A percentile compares a stretch with the other conserved stretches of the same genome.
Evolutionary conservation across 1,140 invertebrate genomes (phyloP).

Genomic region (Apis florea): DNA sequence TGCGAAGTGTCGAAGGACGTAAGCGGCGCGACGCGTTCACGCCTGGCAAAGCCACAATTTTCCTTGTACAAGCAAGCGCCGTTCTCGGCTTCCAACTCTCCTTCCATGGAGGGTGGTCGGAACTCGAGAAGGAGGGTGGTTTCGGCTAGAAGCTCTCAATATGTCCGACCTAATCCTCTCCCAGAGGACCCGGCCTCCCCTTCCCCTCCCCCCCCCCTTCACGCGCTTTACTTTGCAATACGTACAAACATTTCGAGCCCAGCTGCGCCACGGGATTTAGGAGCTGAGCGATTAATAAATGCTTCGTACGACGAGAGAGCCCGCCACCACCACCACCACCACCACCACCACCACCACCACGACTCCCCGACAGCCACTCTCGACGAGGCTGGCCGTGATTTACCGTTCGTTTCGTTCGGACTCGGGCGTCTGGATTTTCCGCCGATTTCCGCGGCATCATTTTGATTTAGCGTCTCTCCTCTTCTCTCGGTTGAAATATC

Average conservation of each 20-base stretch:
- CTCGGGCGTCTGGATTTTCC: slow-evolving; percentile 63
- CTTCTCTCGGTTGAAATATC: slow-evolving; percentile 59
- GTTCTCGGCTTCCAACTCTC: slow-evolving; percentile 25
- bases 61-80: slow-evolving; percentile 38
- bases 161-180: slow-evolving; percentile 74
- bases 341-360: slow-evolving; percentile 54
- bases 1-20: slow-evolving; percentile 36
- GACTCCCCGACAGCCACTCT: slow-evolving; percentile 69
- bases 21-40: slow-evolving; percentile 37
- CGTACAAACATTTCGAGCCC: slow-evolving; percentile 69
- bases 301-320: slow-evolving; percentile 64
- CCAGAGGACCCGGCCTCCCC: slow-evolving; percentile 59
- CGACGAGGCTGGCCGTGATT: slow-evolving; percentile 63
- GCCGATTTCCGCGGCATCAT: slow-evolving; percentile 59
- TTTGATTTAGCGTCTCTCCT: slow-evolving; percentile 60
- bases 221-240: slow-evolving; percentile 67
- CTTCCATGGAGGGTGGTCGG: slow-evolving; percentile 5
- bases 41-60: slow-evolving; percentile 45
- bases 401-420: slow-evolving; percentile 49
- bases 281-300: slow-evolving; percentile 71
- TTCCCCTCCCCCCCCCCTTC: slow-evolving; percentile 21
- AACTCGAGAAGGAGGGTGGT: slow-evolving; percentile 59
- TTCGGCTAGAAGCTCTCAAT: slow-evolving; percentile 74
- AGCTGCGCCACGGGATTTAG: slow-evolving; percentile 68
- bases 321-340: slow-evolving; percentile 54